These are phyloP conservation scores for Vollenhovia emeryi DNA, from an alignment of 1,140 invertebrate genomes.

Conservation along the genomic window DNA sequence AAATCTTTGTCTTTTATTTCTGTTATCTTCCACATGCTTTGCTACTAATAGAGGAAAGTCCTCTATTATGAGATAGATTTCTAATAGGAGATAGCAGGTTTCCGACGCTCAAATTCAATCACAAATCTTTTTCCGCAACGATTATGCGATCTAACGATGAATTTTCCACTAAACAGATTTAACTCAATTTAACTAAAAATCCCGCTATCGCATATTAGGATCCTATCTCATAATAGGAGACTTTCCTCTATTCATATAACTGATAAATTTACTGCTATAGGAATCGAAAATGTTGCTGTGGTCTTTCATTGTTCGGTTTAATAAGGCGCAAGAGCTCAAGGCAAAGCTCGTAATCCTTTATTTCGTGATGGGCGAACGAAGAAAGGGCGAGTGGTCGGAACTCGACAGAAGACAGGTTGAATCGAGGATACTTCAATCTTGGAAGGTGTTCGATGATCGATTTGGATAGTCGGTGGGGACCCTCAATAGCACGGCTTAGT, in stretches of 20 bases:
- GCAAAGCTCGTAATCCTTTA: conserved; percentile 4
- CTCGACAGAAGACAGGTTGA: conserved; percentile 67
- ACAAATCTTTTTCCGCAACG: too few species aligned
- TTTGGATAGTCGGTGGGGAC: conserved; percentile 72
- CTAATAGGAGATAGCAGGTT: too few species aligned
- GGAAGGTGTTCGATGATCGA: conserved; percentile 79
- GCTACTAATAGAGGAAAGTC: background rate
- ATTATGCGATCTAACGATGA: too few species aligned
- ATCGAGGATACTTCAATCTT: conserved; percentile 75
- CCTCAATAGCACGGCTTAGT: conserved; percentile 70
- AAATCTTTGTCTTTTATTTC: background rate
- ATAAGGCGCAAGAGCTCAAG: background rate
- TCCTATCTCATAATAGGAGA: too few species aligned
- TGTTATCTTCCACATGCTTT: background rate
- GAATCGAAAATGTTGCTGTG: background rate
- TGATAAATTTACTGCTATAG: background rate
- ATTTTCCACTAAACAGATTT: too few species aligned
- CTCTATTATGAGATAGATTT: too few species aligned
- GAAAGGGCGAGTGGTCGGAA: conserved; percentile 52
- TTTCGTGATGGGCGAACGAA: conserved; percentile 3
- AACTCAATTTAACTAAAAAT: too few species aligned
- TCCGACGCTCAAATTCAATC: too few species aligned
- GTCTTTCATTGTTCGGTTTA: background rate
- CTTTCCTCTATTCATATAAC: too few species aligned
- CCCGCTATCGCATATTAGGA: too few species aligned